Base-by-base conservation (phyloP, 2,797 vertebrate genomes). In the Threskiornis aethiopicus region DNA sequence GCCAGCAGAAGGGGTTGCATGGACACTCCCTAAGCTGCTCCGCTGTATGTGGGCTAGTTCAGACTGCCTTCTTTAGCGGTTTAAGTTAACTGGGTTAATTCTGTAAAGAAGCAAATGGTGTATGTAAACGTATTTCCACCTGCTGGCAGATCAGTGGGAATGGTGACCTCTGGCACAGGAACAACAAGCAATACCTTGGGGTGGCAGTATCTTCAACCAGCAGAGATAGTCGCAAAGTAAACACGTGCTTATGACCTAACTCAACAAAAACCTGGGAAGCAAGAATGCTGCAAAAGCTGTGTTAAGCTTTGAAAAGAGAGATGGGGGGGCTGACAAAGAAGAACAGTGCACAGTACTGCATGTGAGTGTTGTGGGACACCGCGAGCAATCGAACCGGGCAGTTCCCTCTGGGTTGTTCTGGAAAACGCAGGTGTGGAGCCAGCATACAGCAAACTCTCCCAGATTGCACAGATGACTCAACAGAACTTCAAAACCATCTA, bases 341-440 rank as follows among this genome's bases (percentile, higher is more conserved):
- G 37, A 75, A 25, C 0, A 3, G 28, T 20, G 28, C 16, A 2
- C 1, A 5, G 31, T 52, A 6, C 66, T 46, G 35, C 7, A 3
- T 15, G 22, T 18, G 52, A 78, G 39, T 3, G 0, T 4, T 11
- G 44, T 15, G 52, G 62, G 39, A 35, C 44, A 35, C 29, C 0
- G 0, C 0, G 1, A 77, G 41, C 1, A 3, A 20, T 29, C 6
- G 0, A 22, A 12, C 0, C 1, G 46, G 55, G 37, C 54, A 35
- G 37, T 47, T 73, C 21, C 41, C 33, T 28, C 41, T 11, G 54
- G 16, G 7, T 24, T 80, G 24, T 5, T 67, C 72, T 86, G 57
- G 67, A 88, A 88, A 93, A 84, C 2, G 7, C 70, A 61, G 46
- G 33, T 90, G 52, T 59, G 75, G 57, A 80, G 73, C 46, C 85